Base-by-base conservation (phyloP, 2,888 invertebrate genomes). In the Pecten maximus region DNA sequence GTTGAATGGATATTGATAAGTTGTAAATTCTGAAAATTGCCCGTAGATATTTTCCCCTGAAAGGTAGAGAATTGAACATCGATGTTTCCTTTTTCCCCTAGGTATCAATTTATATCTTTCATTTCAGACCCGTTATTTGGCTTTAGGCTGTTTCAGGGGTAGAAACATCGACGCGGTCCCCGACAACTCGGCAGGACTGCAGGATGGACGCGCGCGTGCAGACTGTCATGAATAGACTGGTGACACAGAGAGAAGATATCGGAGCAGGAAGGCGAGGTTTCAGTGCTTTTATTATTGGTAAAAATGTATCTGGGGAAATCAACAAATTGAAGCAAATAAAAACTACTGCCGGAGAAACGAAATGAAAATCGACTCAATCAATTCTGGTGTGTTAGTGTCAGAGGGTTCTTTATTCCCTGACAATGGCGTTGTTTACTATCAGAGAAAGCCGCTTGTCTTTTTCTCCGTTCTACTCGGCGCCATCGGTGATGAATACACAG, bases 41-140 rank as follows among this genome's bases (percentile, higher is more conserved):
- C 74, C 74, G 74, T 74, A 74, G 74, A 74, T 74, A 74, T 74
- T 74, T 74, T 74, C 74, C 74, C 74, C 35, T 74, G 74, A 74
- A 74, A 74, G 74, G 74, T 74, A 74, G 74, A 74, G 74, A 74
- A 74, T 74, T 74, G 74, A 74, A 74, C 74, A 74, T 74, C 74
- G 74, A 28, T 74, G 74, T 74, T 74, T 74, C 35, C 74, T 28
- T 74, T 74, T 74, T 35, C 74, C n/a, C 74, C 74, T 74, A 35
- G 74, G 74, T 74, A 74, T 74, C 74, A 74, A 74, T 74, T 74
- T 74, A 74, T 74, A 74, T 74, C 74, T 74, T 74, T 74, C 74
- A 74, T 74, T 74, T 74, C 74, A 74, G 74, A 74, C 74, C 74
- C 16, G 28, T 28, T 74, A 74, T 74, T 74, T 74, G 74, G 74